Base-by-base conservation (phyloP, 2,113 vertebrate genomes). In the Heterocephalus glaber region DNA sequence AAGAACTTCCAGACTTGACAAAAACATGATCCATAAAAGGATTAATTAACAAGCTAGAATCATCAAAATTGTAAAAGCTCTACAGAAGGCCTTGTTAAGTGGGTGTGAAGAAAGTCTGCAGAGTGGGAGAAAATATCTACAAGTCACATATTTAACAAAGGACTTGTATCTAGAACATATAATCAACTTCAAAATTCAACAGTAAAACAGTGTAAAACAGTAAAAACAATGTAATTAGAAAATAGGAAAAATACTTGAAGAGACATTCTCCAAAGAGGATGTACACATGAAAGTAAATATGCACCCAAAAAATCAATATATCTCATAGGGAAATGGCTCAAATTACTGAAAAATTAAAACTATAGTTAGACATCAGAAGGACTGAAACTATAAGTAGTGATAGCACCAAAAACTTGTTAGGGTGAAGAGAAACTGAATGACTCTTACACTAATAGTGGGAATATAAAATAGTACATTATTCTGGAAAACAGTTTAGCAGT, bases 291-390 rank as follows among this genome's bases (percentile, higher is more conserved):
- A 81, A 66, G n/a, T 92, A 80, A 52, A 19, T 60, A 24, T 22
- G n/a, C 11, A 72, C 4, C 28, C 44, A 35, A 89, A 38, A 54
- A 49, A 14, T 68, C 74, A 91, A 24, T 24, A 47, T 88, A 70
- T 41, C 33, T 8, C 44, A 12, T 93, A 41, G 77, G 63, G 60
- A 88, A 91, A 63, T 79, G 26, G 11, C 35, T 77, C 52, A 77
- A 52, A 49, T 63, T 92, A 79, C 3, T 8, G 52, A 60, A 65
- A 86, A 85, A 88, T 88, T 49, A 77, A 95, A 95, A 84, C 28
- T 47, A 24, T 28, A 76, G 26, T 90, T 80, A 86, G 60, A 30
- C 66, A 47, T 54, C 74, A 89, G 76, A 58, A 54, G 22, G 4
- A 3, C 47, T 70, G 86, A 91, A 92, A 74, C 79, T 49, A 63